Evolutionary conservation across 2,113 vertebrate genomes (phyloP).

Genomic region (Centropristis striata): DNA sequence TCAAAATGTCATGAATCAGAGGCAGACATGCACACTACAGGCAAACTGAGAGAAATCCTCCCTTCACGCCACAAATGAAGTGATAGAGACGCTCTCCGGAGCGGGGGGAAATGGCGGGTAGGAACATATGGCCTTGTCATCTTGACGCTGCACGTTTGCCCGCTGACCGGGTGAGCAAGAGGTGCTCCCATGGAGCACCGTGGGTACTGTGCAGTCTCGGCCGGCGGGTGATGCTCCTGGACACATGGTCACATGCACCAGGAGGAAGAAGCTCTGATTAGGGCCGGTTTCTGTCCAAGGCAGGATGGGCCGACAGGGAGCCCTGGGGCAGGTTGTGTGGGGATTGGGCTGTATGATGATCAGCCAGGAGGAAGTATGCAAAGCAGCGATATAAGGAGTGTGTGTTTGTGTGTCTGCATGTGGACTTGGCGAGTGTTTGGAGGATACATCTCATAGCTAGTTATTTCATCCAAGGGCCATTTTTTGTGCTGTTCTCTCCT

Average conservation of each 20-base stretch:
- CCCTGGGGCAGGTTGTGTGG: conserved; percentile 26
- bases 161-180: conserved; percentile 25
- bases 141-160: conserved; percentile 26
- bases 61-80: conserved; percentile 25
- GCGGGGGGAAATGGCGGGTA: neutral
- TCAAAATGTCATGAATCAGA: conserved; percentile 36
- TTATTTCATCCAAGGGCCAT: conserved; percentile 25
- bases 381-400: conserved; percentile 25
- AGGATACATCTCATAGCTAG: neutral
- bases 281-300: conserved; percentile 27
- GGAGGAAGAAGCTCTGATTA: conserved; percentile 30
- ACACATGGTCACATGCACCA: conserved; percentile 46
- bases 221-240: conserved; percentile 35
- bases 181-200: conserved; percentile 41
- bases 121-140: conserved; percentile 54
- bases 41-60: conserved; percentile 39
- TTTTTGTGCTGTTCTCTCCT: neutral
- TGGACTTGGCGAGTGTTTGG: neutral
- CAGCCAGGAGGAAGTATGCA: conserved; percentile 57
- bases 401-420: conserved; percentile 20
- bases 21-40: neutral
- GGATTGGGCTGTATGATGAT: conserved; percentile 53
- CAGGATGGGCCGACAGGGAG: conserved; percentile 25
- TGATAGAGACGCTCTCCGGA: conserved; percentile 25
- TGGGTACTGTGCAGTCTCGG: conserved; percentile 22